Conservation (phyloP, 2,888 invertebrate genomes). For the Embidobia sp. region DNA sequence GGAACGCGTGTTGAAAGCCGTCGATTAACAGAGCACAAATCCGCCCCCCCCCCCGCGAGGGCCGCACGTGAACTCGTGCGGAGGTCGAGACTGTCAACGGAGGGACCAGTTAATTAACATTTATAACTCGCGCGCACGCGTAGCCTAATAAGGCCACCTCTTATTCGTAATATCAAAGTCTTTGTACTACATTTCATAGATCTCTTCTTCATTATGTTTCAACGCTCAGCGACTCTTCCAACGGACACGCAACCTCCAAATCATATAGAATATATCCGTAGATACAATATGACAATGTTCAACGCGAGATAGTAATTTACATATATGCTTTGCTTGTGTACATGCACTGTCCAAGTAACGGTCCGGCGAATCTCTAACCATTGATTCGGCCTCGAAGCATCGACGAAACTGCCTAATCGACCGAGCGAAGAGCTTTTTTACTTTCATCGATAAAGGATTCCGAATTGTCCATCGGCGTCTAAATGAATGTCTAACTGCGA, state of each 20-base stretch:
- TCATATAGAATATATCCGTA: slow-evolving; percentile 40
- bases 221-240: slow-evolving; percentile 37
- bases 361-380: too few species aligned
- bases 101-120: slow-evolving; percentile 40
- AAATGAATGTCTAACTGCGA: too few species aligned
- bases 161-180: slow-evolving; percentile 64
- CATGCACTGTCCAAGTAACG: slow-evolving; percentile 11
- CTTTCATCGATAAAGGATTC: slow-evolving; percentile 23
- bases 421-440: neutral
- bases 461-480: neutral
- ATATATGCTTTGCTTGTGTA: slow-evolving; percentile 11
- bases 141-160: slow-evolving; percentile 66
- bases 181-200: slow-evolving; percentile 65
- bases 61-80: slow-evolving; percentile 21
- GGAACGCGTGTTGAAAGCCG: too few species aligned
- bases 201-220: slow-evolving; percentile 58
- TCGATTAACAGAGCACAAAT: slow-evolving; percentile 53
- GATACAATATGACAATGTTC: slow-evolving; percentile 20
- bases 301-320: slow-evolving; percentile 40
- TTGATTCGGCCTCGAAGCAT: neutral
- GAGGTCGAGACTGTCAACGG: slow-evolving; percentile 45
- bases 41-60: slow-evolving; percentile 27
- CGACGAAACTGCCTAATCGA: neutral
- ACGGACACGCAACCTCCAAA: slow-evolving; percentile 34
- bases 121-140: slow-evolving; percentile 42